Evolutionary conservation across 1,140 invertebrate genomes (phyloP).

Genomic region (Trichomalopsis sarcophagae): DNA sequence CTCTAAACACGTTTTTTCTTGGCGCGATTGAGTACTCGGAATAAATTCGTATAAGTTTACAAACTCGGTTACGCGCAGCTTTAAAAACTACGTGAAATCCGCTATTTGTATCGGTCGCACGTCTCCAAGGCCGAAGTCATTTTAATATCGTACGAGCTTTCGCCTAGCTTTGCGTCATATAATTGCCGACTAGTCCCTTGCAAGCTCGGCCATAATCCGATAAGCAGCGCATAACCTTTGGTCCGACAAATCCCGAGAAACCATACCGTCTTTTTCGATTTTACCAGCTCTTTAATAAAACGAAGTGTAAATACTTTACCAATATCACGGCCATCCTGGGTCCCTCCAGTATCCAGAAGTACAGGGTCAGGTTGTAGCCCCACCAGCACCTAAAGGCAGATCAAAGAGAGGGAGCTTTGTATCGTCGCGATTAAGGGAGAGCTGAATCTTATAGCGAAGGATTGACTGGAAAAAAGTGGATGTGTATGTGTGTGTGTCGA

Average conservation of each 20-base stretch:
- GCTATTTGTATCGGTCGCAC: no score
- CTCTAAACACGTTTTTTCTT: no score
- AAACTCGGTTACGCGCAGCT: no score
- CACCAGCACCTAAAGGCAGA: slow-evolving; percentile 83
- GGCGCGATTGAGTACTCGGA: no score
- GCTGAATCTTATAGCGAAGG: background rate
- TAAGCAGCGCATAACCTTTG: background rate
- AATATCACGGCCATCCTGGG: slow-evolving; percentile 85
- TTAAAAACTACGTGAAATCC: no score
- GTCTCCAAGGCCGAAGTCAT: no score
- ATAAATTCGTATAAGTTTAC: no score
- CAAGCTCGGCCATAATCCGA: background rate
- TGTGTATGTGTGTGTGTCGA: background rate
- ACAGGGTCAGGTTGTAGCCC: slow-evolving; percentile 86
- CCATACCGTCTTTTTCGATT: no score
- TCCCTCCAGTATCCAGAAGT: slow-evolving; percentile 92
- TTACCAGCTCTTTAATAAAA: background rate
- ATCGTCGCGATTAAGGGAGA: background rate
- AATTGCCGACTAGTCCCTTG: no score
- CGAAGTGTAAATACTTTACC: slow-evolving; percentile 73
- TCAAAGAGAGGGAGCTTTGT: slow-evolving; percentile 24
- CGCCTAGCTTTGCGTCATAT: no score
- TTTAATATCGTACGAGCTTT: no score
- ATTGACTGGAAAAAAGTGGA: background rate
- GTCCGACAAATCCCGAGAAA: no score